Base-by-base conservation (phyloP, 2,888 invertebrate species). In the Mimumesa dahlbomi region DNA sequence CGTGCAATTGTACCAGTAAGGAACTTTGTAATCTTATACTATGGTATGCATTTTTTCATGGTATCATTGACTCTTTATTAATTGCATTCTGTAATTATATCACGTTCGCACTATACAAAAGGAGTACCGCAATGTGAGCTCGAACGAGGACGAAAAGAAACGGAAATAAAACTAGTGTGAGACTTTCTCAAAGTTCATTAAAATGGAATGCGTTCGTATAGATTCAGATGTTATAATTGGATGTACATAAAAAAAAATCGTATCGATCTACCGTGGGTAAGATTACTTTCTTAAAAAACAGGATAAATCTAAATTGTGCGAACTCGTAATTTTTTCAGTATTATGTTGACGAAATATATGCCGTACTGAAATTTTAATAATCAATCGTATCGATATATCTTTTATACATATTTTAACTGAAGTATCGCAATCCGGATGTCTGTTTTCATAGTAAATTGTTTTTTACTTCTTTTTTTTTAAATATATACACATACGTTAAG, bases 11-110 rank as follows among this genome's bases (percentile, higher is more conserved):
- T 57, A 52, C 1, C 29, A 57, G 5, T 65, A 56, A 58, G 16
- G n/a, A 68, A 61, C 25, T 58, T 63, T 64, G 43, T 57, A 73
- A 73, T 56, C 29, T 66, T 61, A 46, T 62, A 76, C 46, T 25
- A 49, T 50, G 54, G 9, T 50, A 66, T 52, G 43, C 40, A 49
- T 70, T 70, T 67, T n/a, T 73, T 64, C 22, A 67, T 49, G 46
- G 9, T 52, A 52, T 48, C 19, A 5, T 34, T 49, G 16, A 57
- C 49, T 68, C 13, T 21, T 52, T 36, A 43, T 18, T 18, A n/a
- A 16, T 49, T 56, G 21, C 40, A 65, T 66, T 63, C 52, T 68
- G 18, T 58, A 69, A 49, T 58, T 64, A 64, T 40, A 54, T 48
- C 25, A 64, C 18, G 54, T 42, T 40, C 54, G 21, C 18, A 52